Percentiles rank a stretch among this genome's conserved stretches.
Evolutionary conservation across 2,113 vertebrate species (phyloP).

Genomic region (Redunca redunca): DNA sequence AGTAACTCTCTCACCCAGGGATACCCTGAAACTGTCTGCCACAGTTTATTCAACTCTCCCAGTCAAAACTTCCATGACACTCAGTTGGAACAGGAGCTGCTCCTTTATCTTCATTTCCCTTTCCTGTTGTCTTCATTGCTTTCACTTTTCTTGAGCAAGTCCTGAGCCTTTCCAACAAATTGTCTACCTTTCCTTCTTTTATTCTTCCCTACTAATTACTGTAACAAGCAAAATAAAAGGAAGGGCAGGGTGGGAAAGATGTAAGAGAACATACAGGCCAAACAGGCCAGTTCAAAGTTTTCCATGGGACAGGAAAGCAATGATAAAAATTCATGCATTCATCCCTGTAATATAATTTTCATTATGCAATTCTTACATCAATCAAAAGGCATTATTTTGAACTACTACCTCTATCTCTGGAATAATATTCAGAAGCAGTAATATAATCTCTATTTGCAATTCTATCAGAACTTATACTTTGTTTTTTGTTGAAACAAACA

Average conservation of each 20-base stretch:
- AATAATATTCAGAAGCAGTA: neutral
- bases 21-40: neutral
- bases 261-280: neutral
- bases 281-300: neutral
- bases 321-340: neutral
- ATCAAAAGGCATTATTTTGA: neutral
- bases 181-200: neutral
- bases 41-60: neutral
- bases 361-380: neutral
- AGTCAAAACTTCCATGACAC: neutral
- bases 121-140: neutral
- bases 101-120: neutral
- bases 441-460: neutral
- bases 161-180: neutral
- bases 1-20: neutral
- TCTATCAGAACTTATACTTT: neutral
- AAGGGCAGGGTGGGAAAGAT: neutral
- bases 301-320: neutral
- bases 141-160: neutral
- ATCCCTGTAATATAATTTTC: neutral
- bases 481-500: neutral
- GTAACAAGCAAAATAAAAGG: neutral
- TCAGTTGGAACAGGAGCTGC: fast-evolving
- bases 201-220: neutral
- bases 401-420: neutral